Base-by-base conservation (phyloP, 1,140 invertebrate species). In the Aphelenchoides besseyi region DNA sequence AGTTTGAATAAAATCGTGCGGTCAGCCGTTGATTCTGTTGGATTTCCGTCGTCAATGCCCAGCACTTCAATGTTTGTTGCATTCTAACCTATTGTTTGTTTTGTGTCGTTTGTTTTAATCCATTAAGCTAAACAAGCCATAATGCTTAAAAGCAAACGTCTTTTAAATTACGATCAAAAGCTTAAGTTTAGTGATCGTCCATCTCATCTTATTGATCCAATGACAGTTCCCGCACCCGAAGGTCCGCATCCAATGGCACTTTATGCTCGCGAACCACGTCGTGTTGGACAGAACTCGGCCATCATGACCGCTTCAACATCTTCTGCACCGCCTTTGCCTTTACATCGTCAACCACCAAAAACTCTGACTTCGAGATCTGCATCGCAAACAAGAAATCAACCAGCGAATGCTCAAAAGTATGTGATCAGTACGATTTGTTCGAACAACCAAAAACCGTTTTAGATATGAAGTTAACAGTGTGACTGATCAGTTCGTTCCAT, bases 401-500 rank as follows among this genome's bases (percentile, higher is more conserved):
- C 23, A 23, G 41, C 41, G 12, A 23, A 23, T 48, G 41, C 12
- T 48, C 41, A 48, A 23, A 48, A 48, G n/a, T n/a, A n/a, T n/a
- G 41, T 48, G 41, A 48, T 12, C 57, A 61, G 12, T 61, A 16
- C 41, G 12, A n/a, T 16, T 61, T 53, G 62, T 69, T 69, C 16
- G 12, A 68, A 12, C 67, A n/a, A 0, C 2, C 16, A 69, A 71
- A 23, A 23, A 8, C 18, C 23, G 18, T 37, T 72, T 62, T 37
- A 72, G 71, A 69, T 59, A 68, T 26, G 62, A 73, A 9, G 52
- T 67, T 28, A 9, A 41, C 23, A 53, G 36, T 28, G 41, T 57
- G 28, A 75, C 59, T 5, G 79, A 78, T 26, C 26, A 80, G 33
- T 78, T 78, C 36, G 78, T 74, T 23, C 76, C 76, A 16, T 77